phyloP scores from a whole-genome alignment of 2,113 vertebrate species.

The Atherinomorus stipes region DNA sequence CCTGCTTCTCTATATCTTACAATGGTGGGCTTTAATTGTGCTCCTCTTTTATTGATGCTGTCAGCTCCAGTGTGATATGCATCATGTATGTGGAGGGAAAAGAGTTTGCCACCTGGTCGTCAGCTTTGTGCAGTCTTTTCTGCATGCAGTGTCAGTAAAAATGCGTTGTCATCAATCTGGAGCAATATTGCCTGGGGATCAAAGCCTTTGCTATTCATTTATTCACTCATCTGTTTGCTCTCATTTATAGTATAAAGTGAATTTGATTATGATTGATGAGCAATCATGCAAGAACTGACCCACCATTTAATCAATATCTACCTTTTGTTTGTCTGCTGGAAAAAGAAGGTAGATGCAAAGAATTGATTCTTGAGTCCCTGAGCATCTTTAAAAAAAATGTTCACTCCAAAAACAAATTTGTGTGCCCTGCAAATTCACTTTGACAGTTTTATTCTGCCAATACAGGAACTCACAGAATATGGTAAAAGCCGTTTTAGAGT shows the following conservation, averaged over 20 bases:
- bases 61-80: conserved; percentile 70
- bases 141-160: conserved; percentile 62
- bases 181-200: conserved; percentile 39
- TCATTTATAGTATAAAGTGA: conserved; percentile 51
- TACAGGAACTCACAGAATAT: not conserved
- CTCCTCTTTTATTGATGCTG: conserved; percentile 67
- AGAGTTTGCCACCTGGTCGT: conserved; percentile 60
- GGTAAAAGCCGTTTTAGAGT: not conserved
- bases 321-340: conserved; percentile 10
- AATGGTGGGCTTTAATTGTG: conserved; percentile 73
- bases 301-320: conserved; percentile 40
- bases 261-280: conserved; percentile 72
- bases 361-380: conserved; percentile 6
- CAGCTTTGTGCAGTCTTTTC: conserved; percentile 42
- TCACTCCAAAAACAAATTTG: conserved; percentile 1
- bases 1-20: conserved; percentile 50
- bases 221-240: conserved; percentile 56
- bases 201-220: conserved; percentile 58
- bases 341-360: not conserved
- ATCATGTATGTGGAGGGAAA: conserved; percentile 64
- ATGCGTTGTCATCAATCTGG: conserved; percentile 69
- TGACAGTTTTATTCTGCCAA: conserved; percentile 20
- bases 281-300: conserved; percentile 28
- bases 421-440: not conserved
- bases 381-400: conserved; percentile 13